A percentile compares a stretch with the other conserved stretches of the same genome.
These are phyloP conservation scores for Gymnosoma rotundatum DNA, from an alignment of 2,888 invertebrate genomes.

Conservation along the genomic window DNA sequence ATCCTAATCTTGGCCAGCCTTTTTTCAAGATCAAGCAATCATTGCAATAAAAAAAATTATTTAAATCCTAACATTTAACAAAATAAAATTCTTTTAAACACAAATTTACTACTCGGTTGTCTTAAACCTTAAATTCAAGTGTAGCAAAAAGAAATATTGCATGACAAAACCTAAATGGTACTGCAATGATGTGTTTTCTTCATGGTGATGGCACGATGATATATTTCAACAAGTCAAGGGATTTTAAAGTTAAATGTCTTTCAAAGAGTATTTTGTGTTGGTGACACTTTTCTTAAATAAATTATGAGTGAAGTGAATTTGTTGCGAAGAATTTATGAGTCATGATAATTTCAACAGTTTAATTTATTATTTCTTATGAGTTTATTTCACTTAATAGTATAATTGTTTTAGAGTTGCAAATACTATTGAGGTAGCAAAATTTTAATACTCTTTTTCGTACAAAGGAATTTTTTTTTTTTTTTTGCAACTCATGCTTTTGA, in stretches of 20 bases:
- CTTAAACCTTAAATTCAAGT: too few species aligned
- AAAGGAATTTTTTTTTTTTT: neutral
- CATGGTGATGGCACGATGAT: neutral
- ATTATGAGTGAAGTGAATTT: constrained; percentile 37
- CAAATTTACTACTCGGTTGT: too few species aligned
- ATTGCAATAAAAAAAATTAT: too few species aligned
- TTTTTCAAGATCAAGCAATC: too few species aligned
- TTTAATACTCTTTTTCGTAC: neutral
- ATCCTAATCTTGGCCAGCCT: too few species aligned
- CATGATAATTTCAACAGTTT: constrained; percentile 36
- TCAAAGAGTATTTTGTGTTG: constrained; percentile 35
- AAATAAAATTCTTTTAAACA: neutral
- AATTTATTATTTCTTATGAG: constrained; percentile 27
- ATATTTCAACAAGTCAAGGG: constrained; percentile 43
- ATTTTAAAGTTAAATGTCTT: constrained; percentile 57
- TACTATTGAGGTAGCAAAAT: neutral
- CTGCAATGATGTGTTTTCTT: neutral
- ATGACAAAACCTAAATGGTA: neutral
- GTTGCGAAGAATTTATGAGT: constrained; percentile 47
- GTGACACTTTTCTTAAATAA: constrained; percentile 61
- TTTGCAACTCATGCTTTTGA: neutral
- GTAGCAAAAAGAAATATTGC: constrained; percentile 14
- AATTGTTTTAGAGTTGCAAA: constrained; percentile 23
- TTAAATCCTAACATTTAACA: too few species aligned
- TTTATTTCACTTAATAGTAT: constrained; percentile 11